Evolutionary conservation across 2,113 vertebrate species (phyloP).

Genomic region (Chiloscyllium plagiosum): DNA sequence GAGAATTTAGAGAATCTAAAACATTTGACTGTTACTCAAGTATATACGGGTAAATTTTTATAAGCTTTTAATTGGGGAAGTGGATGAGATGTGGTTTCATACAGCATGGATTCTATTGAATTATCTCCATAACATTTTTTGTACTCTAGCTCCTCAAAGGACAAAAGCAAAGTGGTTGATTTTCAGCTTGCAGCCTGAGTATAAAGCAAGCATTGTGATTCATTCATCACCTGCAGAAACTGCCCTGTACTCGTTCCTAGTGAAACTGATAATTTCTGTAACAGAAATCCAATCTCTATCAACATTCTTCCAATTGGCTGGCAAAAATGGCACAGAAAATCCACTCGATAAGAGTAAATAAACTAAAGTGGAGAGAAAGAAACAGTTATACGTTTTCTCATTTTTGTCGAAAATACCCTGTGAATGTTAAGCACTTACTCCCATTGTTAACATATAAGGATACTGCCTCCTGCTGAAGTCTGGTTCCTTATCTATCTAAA

Average conservation of each 20-base stretch:
- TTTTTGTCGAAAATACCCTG: not conserved
- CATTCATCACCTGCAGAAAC: not conserved
- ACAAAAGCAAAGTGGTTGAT: not conserved
- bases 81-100: not conserved
- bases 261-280: not conserved
- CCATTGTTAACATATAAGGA: not conserved
- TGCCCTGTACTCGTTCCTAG: not conserved
- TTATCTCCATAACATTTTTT: not conserved
- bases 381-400: not conserved
- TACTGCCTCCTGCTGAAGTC: not conserved
- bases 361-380: not conserved
- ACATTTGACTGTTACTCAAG: too few relatives aligned
- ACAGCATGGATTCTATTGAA: not conserved
- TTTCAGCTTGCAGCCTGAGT: not conserved
- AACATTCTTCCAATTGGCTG: not conserved
- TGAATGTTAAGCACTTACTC: not conserved
- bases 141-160: not conserved
- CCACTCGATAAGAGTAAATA: not conserved
- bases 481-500: not conserved
- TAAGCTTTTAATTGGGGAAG: not conserved
- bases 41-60: too few relatives aligned
- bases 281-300: not conserved
- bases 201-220: not conserved
- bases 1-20: too few relatives aligned
- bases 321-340: not conserved